Conservation (phyloP, 2,888 invertebrate species). For the Pammene fasciana region DNA sequence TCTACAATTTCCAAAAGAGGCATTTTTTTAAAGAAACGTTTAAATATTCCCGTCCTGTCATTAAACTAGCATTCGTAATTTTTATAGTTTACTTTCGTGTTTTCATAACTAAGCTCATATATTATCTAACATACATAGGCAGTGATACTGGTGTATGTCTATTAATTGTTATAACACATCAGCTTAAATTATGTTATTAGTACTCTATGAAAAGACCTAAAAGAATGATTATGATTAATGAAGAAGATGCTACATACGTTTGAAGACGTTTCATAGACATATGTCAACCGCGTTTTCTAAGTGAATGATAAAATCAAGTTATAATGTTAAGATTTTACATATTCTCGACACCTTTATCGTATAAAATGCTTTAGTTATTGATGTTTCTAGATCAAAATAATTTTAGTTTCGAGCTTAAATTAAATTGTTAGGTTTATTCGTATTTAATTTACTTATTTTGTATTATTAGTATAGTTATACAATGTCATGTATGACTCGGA, state of each 20-base stretch:
- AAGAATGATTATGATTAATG: slow-evolving; percentile 5
- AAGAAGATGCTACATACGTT: slow-evolving; percentile 1
- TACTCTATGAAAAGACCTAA: not conserved
- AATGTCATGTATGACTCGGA: slow-evolving; percentile 22
- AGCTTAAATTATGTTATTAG: not conserved
- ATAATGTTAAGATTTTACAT: slow-evolving; percentile 26
- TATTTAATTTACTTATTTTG: slow-evolving; percentile 36
- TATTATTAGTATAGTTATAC: slow-evolving; percentile 39
- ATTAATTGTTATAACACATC: too few relatives aligned
- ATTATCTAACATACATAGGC: too few relatives aligned
- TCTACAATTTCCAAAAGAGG: too few relatives aligned
- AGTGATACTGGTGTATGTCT: too few relatives aligned
- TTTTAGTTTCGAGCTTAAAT: slow-evolving; percentile 40
- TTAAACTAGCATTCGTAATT: not conserved
- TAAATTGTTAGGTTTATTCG: slow-evolving; percentile 38
- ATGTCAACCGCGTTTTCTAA: not conserved
- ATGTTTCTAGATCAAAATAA: slow-evolving; percentile 40
- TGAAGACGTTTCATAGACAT: not conserved
- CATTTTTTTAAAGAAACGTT: too few relatives aligned
- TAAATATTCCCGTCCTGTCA: slow-evolving; percentile 16
- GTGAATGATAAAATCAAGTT: slow-evolving; percentile 11
- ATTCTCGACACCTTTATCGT: slow-evolving; percentile 22
- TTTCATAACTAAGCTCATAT: not conserved
- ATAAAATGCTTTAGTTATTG: slow-evolving; percentile 37
- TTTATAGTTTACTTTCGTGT: not conserved